Evolutionary conservation across 2,113 vertebrate genomes (phyloP), one percentile per base, ranked within the genome.

Genomic region (Nycticebus coucang): DNA sequence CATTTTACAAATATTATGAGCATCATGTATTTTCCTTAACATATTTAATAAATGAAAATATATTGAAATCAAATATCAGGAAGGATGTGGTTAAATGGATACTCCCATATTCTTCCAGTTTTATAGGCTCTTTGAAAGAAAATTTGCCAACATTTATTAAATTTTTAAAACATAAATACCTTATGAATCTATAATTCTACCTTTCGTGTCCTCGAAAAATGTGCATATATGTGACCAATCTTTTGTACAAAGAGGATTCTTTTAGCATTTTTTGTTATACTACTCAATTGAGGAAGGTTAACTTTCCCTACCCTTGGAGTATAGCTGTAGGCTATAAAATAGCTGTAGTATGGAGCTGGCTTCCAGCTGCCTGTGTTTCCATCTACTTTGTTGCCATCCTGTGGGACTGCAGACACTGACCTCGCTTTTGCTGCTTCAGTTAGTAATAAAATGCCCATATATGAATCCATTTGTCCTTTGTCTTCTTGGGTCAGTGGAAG

Each of bases 41-140:
- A 64, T 24, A 64, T 64, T 64, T 69, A 87, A 80, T 53, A 30
- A 35, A 60, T 60, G 18, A 79, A 92, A 57, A 45, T 68, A 69
- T 50, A 87, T 93, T 60, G 30, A 87, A 93, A 93, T 57, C n/a
- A 87, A 87, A 72, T 57, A 85, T 55, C 14, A 60, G 64, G 62
- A 50, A 60, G 4, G 3, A 50, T 57, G 55, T 93, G 33, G 24
- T 72, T 71, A 87, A 80, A 35, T 80, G 17, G 5, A 85, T 68
- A 55, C 57, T 59, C 10, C 7, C 28, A 79, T 79, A 79, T 59
- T 59, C 53, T 84, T 75, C 12, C 26, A 28, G 50, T 69, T 78
- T 21, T 69, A n/a, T 33, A 79, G 30, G 2, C 19, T 85, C 33
- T 55, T 84, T 66, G n/a, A 92, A 92, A 85, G 24, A 9, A 50